Conservation (phyloP, 2,888 invertebrate species). For the Campaea margaritaria region DNA sequence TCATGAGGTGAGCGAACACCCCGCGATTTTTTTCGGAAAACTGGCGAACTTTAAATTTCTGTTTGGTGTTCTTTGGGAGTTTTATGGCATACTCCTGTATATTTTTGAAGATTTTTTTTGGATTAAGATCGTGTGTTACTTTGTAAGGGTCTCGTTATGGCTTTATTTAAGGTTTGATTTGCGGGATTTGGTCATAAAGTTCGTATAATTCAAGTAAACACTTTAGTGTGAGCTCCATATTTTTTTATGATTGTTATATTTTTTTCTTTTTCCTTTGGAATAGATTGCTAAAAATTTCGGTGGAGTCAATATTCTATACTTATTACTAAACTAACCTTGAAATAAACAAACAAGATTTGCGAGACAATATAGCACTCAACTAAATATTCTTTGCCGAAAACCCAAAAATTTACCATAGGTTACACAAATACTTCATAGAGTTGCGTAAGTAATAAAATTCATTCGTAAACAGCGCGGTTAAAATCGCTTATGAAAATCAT, state of each 20-base stretch:
- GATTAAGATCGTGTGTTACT: conserved; percentile 18
- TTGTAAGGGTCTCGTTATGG: conserved; percentile 10
- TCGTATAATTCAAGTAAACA: not conserved
- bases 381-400: too few species aligned
- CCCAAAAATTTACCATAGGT: not conserved
- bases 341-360: too few species aligned
- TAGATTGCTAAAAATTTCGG: too few species aligned
- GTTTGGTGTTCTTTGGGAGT: conserved; percentile 46
- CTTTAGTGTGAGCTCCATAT: too few species aligned
- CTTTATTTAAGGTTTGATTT: conserved; percentile 7
- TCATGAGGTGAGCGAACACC: conserved; percentile 57
- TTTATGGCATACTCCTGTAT: conserved; percentile 34
- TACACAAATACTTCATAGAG: not conserved
- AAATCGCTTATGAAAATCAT: not conserved
- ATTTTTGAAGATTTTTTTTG: conserved; percentile 16
- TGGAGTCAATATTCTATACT: too few species aligned
- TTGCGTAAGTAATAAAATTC: not conserved
- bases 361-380: too few species aligned
- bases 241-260: too few species aligned
- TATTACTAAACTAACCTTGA: too few species aligned
- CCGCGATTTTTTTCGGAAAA: conserved; percentile 34
- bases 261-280: too few species aligned
- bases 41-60: conserved; percentile 59
- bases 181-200: not conserved
- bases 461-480: not conserved